phyloP scores from a whole-genome alignment of 2,797 vertebrate species.

The Betta splendens region DNA sequence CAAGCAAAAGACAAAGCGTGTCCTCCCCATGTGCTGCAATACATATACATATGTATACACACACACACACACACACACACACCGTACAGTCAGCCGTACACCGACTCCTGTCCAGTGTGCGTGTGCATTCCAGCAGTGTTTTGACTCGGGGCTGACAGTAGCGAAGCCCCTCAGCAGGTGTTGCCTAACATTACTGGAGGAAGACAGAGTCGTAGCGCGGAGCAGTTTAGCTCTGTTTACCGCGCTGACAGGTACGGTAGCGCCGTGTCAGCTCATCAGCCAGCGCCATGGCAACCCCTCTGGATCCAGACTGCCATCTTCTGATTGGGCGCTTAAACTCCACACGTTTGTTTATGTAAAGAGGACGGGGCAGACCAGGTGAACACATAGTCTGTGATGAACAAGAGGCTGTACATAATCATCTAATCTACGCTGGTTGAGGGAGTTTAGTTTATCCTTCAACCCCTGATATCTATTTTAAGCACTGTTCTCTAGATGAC shows the following conservation, averaged over 20 bases:
- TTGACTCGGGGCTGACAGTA: slow-evolving; percentile 20
- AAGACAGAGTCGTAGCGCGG: background rate
- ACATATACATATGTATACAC: background rate
- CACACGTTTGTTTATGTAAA: slow-evolving; percentile 8
- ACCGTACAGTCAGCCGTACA: background rate
- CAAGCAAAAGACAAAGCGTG: slow-evolving; percentile 30
- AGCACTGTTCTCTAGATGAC: too few species aligned
- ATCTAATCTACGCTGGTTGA: background rate
- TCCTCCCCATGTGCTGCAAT: too few species aligned
- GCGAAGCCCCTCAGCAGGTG: slow-evolving; percentile 16
- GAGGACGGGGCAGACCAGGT: background rate
- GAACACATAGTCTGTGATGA: background rate
- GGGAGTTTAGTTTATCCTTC: background rate
- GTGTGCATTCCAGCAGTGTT: slow-evolving; percentile 8
- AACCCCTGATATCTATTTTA: background rate
- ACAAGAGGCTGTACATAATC: background rate
- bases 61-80: too few species aligned
- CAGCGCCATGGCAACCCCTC: slow-evolving; percentile 17
- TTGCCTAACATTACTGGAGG: slow-evolving; percentile 14
- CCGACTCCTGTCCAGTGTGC: too few species aligned
- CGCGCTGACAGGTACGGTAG: slow-evolving; percentile 18
- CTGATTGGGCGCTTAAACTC: background rate
- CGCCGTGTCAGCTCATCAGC: slow-evolving; percentile 14
- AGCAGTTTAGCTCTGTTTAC: slow-evolving; percentile 38
- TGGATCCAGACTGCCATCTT: background rate